Evolutionary conservation across 2,797 vertebrate species (phyloP).

Genomic region (Cryptoprocta ferox): DNA sequence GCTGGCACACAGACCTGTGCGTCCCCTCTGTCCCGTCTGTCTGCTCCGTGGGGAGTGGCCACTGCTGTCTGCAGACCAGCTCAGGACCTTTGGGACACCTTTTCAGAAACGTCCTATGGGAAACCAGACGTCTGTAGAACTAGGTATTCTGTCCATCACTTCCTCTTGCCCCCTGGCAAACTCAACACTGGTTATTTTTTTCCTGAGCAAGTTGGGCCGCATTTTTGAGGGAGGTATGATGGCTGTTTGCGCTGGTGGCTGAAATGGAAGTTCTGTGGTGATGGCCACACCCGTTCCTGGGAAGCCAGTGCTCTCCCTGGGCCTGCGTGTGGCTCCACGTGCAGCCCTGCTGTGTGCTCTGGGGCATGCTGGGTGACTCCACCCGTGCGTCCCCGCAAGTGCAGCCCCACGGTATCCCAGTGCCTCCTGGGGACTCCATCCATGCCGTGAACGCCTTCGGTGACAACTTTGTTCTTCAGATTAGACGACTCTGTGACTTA

Average conservation of each 20-base stretch:
- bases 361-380: too few species aligned
- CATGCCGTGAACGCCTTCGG: too few species aligned
- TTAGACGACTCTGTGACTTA: not conserved
- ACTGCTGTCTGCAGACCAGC: not conserved
- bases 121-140: constrained; percentile 72
- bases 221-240: constrained; percentile 78
- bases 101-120: constrained; percentile 71
- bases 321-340: not conserved
- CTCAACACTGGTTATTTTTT: constrained; percentile 61
- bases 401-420: too few species aligned
- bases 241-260: constrained; percentile 65
- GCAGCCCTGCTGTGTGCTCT: not conserved
- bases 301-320: not conserved
- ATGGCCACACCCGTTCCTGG: not conserved
- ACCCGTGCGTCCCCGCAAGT: too few species aligned
- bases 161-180: constrained; percentile 57
- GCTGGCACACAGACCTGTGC: not conserved
- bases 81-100: constrained; percentile 23
- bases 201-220: constrained; percentile 80
- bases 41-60: too few species aligned
- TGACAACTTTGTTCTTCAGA: too few species aligned
- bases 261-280: not conserved
- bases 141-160: constrained; percentile 69
- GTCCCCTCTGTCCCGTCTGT: fast-evolving
- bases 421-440: too few species aligned